These are phyloP conservation scores for Podotricha telesiphe DNA, from an alignment of 2,888 invertebrate genomes.

Conservation along the genomic window DNA sequence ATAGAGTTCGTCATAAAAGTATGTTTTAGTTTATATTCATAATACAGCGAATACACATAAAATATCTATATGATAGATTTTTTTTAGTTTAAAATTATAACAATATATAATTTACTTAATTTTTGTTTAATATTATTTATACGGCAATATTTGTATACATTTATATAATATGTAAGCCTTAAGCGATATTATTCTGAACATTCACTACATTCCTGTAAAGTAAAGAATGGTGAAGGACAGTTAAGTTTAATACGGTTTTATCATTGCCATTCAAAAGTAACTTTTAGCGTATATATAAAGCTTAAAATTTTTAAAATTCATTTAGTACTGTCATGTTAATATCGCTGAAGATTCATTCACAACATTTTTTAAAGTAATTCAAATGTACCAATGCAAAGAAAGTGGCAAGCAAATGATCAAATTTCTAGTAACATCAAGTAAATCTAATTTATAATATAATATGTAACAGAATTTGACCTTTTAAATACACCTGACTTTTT, in stretches of 20 bases:
- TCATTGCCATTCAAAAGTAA: conserved; percentile 23
- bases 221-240: conserved; percentile 22
- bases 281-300: neutral
- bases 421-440: neutral
- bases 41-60: too few relatives aligned
- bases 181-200: conserved; percentile 16
- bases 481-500: conserved; percentile 26
- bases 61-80: neutral
- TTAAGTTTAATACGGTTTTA: conserved; percentile 5
- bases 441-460: neutral
- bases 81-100: neutral
- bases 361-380: too few relatives aligned
- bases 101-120: neutral
- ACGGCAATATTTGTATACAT: neutral
- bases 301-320: neutral
- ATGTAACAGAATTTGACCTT: conserved; percentile 31
- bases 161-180: neutral
- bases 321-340: too few relatives aligned
- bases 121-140: neutral
- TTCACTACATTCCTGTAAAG: conserved; percentile 21
- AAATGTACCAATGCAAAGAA: too few relatives aligned
- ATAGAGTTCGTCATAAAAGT: neutral
- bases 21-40: too few relatives aligned
- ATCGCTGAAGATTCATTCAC: too few relatives aligned
- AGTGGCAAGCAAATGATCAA: neutral